Base-by-base conservation (phyloP, 2,888 invertebrate species). In the Autographa pulchrina region DNA sequence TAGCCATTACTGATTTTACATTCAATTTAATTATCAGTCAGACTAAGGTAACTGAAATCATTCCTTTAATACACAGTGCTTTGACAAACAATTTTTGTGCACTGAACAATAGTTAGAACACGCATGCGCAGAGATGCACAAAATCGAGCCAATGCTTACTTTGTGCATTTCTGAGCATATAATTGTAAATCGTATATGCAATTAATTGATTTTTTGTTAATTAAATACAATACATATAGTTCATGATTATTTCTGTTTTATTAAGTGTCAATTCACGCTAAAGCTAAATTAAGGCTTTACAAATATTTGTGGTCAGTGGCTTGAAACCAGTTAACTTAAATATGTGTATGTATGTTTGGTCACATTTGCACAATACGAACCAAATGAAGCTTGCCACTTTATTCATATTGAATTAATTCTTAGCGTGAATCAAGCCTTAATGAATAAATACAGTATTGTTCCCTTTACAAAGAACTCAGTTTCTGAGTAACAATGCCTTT, bases 241-340 rank as follows among this genome's bases (percentile, higher is more conserved):
- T 16, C n/a, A 48, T n/a, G n/a, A n/a, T n/a, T 6, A 16, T n/a
- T n/a, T 5, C 0, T n/a, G 48, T 48, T n/a, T 48, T n/a, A 48
- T 48, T 48, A 48, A 48, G 48, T 48, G 48, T 48, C 48, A 48
- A 48, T n/a, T 48, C 48, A 48, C 48, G 48, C 16, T 48, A 48
- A 48, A n/a, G 5, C 1, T n/a, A 5, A n/a, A 48, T 16, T 7
- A 2, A 38, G 38, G 7, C 48, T 8, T n/a, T 0, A 48, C n/a
- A 6, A 48, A n/a, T 48, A n/a, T n/a, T 48, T 48, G 48, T 48
- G n/a, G 48, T 48, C 0, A 48, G 14, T 35, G 7, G 0, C 38
- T 38, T 38, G 38, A 9, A 11, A 11, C 11, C 9, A 25, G 25
- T 25, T 25, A 25, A 25, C 25, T 25, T 25, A 25, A 25, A 25